phyloP scores from a whole-genome alignment of 2,888 invertebrate species.

The Caenorhabditis sp. region DNA sequence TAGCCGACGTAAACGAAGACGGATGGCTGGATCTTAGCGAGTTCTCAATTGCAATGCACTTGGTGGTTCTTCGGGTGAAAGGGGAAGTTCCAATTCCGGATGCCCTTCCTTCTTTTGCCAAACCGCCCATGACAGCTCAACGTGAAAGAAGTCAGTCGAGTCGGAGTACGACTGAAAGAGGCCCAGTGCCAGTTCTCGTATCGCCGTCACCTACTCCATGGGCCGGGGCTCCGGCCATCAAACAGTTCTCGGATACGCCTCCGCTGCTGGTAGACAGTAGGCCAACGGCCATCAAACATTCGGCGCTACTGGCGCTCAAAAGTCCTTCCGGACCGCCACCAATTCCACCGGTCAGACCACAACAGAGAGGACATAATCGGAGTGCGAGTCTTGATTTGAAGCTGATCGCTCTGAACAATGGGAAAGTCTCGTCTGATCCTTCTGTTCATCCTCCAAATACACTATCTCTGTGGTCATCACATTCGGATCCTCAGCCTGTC shows the following conservation, averaged over 20 bases:
- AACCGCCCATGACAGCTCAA: conserved; percentile 26
- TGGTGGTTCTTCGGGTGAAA: conserved; percentile 78
- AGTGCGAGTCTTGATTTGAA: conserved; percentile 77
- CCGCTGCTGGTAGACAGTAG: conserved; percentile 75
- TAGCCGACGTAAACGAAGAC: conserved; percentile 79
- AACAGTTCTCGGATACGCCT: conserved; percentile 76
- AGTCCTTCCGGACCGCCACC: conserved; percentile 77
- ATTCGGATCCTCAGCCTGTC: conserved; percentile 26
- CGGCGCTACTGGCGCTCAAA: conserved; percentile 57
- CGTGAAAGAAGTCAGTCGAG: conserved; percentile 3
- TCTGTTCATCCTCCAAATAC: conserved; percentile 12
- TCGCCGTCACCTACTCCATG: no score
- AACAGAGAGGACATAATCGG: conserved; percentile 71
- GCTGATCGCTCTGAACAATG: conserved; percentile 31
- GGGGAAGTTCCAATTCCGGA: conserved; percentile 72
- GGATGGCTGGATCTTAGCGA: conserved; percentile 78
- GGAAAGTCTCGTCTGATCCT: neutral
- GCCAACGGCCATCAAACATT: conserved; percentile 71
- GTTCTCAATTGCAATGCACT: conserved; percentile 78
- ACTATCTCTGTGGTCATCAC: conserved; percentile 35
- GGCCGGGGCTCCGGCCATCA: no score
- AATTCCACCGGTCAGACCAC: conserved; percentile 73
- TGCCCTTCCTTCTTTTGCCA: conserved; percentile 64
- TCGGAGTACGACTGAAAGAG: neutral
- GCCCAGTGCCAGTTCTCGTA: no score